A percentile compares a stretch with the other conserved stretches of the same genome.
Evolutionary conservation across 2,888 invertebrate species (phyloP).

Genomic region (Lamellibrachia columna): DNA sequence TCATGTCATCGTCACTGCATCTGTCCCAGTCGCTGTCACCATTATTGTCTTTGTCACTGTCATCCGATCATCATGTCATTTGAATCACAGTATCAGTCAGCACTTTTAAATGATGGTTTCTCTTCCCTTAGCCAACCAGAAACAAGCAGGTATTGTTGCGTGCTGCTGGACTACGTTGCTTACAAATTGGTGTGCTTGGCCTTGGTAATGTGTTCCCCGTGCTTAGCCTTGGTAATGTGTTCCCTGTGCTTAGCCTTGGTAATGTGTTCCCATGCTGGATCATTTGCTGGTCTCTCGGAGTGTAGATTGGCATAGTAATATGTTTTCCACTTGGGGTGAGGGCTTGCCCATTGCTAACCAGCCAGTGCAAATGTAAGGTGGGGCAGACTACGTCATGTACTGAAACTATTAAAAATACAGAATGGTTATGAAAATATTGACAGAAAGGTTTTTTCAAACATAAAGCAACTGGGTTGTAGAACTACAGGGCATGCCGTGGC

Average conservation of each 20-base stretch:
- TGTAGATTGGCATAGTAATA: background rate
- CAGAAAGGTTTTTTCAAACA: too few species aligned
- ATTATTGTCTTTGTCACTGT: background rate
- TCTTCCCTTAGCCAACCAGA: slow-evolving; percentile 1
- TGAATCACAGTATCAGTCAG: background rate
- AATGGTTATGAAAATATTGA: too few species aligned
- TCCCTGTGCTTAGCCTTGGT: background rate
- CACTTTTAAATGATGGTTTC: slow-evolving; percentile 17
- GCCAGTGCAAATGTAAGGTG: too few species aligned
- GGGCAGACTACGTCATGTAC: too few species aligned
- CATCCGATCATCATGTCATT: background rate
- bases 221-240: background rate
- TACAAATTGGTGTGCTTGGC: background rate
- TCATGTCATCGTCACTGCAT: background rate
- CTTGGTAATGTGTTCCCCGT: background rate
- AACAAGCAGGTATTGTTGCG: background rate
- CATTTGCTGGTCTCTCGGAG: background rate
- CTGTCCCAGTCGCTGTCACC: background rate
- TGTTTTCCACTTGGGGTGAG: background rate
- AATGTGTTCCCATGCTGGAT: background rate
- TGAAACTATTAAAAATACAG: too few species aligned
- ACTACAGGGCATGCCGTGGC: too few species aligned
- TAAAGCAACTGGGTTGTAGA: too few species aligned
- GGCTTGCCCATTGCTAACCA: background rate
- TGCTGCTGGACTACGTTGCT: background rate